phyloP scores from a whole-genome alignment of 2,888 invertebrate genomes.

The Allacma fusca region DNA sequence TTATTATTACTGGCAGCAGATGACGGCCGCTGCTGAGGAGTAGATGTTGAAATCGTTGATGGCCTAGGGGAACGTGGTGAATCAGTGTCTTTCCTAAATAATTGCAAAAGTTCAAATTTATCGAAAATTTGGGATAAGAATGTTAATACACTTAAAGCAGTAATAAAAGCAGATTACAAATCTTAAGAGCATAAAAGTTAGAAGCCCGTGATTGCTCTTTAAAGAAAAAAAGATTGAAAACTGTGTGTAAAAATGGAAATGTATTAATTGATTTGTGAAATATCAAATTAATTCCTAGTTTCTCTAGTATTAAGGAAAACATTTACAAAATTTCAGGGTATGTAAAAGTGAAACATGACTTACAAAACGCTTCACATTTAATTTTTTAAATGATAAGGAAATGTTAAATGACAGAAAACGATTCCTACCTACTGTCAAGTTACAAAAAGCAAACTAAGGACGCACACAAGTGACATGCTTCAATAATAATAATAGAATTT shows the following conservation, averaged over 20 bases:
- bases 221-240: too few relatives aligned
- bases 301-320: too few relatives aligned
- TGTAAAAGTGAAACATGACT: too few relatives aligned
- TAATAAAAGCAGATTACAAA: background rate
- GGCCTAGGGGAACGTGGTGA: conserved; percentile 47
- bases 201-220: conserved; percentile 27
- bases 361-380: too few relatives aligned
- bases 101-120: background rate
- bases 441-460: background rate
- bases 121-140: background rate
- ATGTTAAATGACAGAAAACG: too few relatives aligned
- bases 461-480: background rate
- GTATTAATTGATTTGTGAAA: too few relatives aligned
- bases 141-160: background rate
- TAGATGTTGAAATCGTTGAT: conserved; percentile 49
- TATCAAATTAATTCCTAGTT: too few relatives aligned
- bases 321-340: too few relatives aligned
- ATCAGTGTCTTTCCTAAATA: conserved; percentile 51
- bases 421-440: background rate
- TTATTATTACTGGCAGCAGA: conserved; percentile 37
- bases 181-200: background rate
- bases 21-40: conserved; percentile 44
- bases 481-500: background rate
- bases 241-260: too few relatives aligned
- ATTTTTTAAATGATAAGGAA: too few relatives aligned